Conservation (phyloP, 2,797 vertebrate species). For the Percopsis omiscomaycus region DNA sequence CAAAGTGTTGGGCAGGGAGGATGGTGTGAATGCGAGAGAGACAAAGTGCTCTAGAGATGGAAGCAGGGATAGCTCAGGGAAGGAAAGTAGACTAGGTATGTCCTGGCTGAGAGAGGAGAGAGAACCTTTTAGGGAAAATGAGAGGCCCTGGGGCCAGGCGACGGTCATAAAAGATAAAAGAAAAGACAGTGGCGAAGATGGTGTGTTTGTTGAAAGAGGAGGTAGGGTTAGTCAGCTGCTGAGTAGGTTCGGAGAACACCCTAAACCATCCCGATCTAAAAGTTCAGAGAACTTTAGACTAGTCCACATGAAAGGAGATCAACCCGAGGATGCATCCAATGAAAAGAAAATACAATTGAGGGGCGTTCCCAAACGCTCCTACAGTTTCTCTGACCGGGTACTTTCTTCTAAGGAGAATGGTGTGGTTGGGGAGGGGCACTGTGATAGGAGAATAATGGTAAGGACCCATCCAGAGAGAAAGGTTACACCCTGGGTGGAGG, state of each 20-base stretch:
- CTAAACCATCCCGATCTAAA: conserved; percentile 74
- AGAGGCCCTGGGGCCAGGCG: conserved; percentile 55
- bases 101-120: conserved; percentile 59
- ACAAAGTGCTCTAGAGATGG: conserved; percentile 33
- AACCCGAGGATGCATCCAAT: conserved; percentile 30
- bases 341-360: conserved; percentile 33
- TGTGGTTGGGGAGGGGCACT: conserved; percentile 9
- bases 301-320: conserved; percentile 45
- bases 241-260: conserved; percentile 78
- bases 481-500: conserved; percentile 7
- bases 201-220: conserved; percentile 53
- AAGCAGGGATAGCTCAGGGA: conserved; percentile 38
- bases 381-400: conserved; percentile 75
- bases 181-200: conserved; percentile 56
- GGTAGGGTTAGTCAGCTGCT: conserved; percentile 82
- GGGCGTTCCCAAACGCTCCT: conserved; percentile 69
- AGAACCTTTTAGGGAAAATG: conserved; percentile 37
- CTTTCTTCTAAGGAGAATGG: conserved; percentile 55
- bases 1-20: conserved; percentile 40
- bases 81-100: conserved; percentile 52
- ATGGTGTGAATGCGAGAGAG: conserved; percentile 39
- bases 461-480: conserved; percentile 54
- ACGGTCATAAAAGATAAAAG: conserved; percentile 59
- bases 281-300: conserved; percentile 73
- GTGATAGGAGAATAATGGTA: conserved; percentile 40